Evolutionary conservation across 2,888 invertebrate species (phyloP).

Genomic region (Erannis defoliaria): DNA sequence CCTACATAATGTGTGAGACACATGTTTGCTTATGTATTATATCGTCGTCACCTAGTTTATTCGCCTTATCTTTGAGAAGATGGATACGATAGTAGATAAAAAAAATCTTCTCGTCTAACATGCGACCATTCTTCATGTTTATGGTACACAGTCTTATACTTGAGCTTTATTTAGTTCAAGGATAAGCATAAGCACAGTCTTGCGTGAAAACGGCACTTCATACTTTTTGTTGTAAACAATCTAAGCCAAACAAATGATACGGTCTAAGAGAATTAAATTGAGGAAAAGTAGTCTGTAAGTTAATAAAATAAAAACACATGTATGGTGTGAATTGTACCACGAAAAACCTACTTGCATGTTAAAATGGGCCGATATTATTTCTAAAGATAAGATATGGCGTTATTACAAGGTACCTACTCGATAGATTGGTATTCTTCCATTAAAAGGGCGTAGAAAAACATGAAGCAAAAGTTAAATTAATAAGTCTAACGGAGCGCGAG

Average conservation of each 20-base stretch:
- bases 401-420: constrained; percentile 28
- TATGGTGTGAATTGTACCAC: constrained; percentile 16
- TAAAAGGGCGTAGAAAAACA: constrained; percentile 12
- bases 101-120: constrained; percentile 7
- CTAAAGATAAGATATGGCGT: constrained; percentile 36
- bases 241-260: constrained; percentile 4
- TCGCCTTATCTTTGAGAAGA: constrained; percentile 27
- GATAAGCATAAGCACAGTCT: constrained; percentile 41
- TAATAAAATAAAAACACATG: constrained; percentile 6
- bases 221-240: constrained; percentile 17
- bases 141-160: background rate
- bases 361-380: constrained; percentile 26
- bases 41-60: constrained; percentile 26
- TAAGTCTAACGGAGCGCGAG: constrained; percentile 20
- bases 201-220: constrained; percentile 36
- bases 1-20: too few species aligned
- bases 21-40: constrained; percentile 19
- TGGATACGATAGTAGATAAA: constrained; percentile 26
- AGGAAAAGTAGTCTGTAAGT: background rate
- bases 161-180: constrained; percentile 49
- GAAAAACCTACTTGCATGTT: constrained; percentile 22
- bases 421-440: constrained; percentile 22
- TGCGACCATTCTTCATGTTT: background rate
- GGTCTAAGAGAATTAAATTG: background rate
- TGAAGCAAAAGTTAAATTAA: constrained; percentile 21